Conservation (phyloP, 2,888 invertebrate genomes). For the Drosophila conformis region DNA sequence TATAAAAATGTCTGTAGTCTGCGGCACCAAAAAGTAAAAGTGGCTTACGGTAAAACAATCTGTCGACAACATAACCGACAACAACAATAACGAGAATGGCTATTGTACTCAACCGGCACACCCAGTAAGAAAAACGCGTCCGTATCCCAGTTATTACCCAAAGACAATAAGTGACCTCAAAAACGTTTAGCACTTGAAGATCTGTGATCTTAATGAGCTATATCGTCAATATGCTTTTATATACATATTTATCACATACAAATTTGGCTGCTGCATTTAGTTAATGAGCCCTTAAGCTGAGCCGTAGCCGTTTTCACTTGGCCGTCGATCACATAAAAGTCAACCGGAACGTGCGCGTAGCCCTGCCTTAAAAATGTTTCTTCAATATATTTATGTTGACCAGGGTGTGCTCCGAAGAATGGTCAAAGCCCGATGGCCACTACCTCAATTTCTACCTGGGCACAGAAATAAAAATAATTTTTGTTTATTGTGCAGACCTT, state of each 20-base stretch:
- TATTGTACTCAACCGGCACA: slow-evolving; percentile 34
- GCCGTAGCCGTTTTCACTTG: slow-evolving; percentile 61
- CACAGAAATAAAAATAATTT: slow-evolving; percentile 20
- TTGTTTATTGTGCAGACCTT: slow-evolving; percentile 68
- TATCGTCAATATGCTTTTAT: slow-evolving; percentile 43
- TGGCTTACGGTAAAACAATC: slow-evolving; percentile 74
- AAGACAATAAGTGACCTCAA: slow-evolving; percentile 75
- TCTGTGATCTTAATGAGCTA: slow-evolving; percentile 62
- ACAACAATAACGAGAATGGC: slow-evolving; percentile 37
- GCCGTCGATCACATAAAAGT: slow-evolving; percentile 27
- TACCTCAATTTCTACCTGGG: slow-evolving; percentile 67
- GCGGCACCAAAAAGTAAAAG: slow-evolving; percentile 69
- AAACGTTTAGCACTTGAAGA: slow-evolving; percentile 74
- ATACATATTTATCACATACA: slow-evolving; percentile 14
- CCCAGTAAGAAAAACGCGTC: slow-evolving; percentile 39
- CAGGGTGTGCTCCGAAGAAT: slow-evolving; percentile 68
- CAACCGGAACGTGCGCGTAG: slow-evolving; percentile 53
- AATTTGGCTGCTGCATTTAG: slow-evolving; percentile 70
- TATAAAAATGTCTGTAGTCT: slow-evolving; percentile 69
- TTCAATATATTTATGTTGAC: slow-evolving; percentile 15
- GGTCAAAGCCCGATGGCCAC: slow-evolving; percentile 59
- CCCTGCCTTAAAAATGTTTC: slow-evolving; percentile 34
- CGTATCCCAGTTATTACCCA: slow-evolving; percentile 44
- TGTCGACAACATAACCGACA: slow-evolving; percentile 17
- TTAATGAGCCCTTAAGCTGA: slow-evolving; percentile 67